A percentile compares a stretch with the other conserved stretches of the same genome.
These are phyloP conservation scores for Aphodius granarius DNA, from an alignment of 2,888 invertebrate genomes.

Conservation along the genomic window DNA sequence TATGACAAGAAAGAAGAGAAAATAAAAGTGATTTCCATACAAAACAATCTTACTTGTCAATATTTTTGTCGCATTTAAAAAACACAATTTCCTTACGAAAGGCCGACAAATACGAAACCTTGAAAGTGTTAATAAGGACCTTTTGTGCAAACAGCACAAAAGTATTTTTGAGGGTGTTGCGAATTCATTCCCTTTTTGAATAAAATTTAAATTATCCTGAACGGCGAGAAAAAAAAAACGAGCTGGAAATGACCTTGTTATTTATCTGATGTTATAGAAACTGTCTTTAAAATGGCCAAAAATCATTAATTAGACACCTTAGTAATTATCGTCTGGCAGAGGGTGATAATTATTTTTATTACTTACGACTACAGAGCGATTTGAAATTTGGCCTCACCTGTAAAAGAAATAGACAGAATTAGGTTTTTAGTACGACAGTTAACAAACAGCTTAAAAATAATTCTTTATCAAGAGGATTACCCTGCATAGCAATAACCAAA, in stretches of 20 bases:
- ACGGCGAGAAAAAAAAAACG: not conserved
- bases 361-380: not conserved
- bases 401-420: not conserved
- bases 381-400: not conserved
- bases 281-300: too few species aligned
- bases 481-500: too few species aligned
- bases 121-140: not conserved
- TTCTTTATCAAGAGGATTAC: too few species aligned
- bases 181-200: not conserved
- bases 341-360: not conserved
- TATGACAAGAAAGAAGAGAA: too few species aligned
- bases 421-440: not conserved
- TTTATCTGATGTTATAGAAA: not conserved
- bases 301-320: too few species aligned
- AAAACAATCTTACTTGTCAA: too few species aligned
- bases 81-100: not conserved
- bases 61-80: not conserved
- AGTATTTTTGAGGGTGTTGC: not conserved
- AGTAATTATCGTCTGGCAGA: too few species aligned
- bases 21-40: too few species aligned
- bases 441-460: not conserved
- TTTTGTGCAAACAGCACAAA: not conserved
- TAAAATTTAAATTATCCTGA: constrained; percentile 1
- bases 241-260: not conserved
- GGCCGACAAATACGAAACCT: not conserved